Conservation (phyloP, 92 coral and sea anemone species). For the Heteractis magnifica region DNA sequence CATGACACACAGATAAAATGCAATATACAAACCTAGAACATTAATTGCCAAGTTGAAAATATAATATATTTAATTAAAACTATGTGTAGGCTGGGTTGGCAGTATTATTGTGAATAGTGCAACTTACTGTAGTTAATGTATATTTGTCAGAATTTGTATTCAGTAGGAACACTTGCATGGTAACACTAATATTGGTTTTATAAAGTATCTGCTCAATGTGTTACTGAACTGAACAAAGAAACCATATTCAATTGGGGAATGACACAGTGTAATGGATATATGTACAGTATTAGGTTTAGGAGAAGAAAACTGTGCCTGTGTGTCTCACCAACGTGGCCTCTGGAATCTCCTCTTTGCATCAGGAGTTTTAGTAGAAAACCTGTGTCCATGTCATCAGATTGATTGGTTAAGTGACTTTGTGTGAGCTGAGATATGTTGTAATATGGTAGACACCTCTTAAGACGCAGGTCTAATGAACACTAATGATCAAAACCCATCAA, state of each 20-base stretch:
- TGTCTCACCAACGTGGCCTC: conserved; percentile 76
- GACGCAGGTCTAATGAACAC: conserved; percentile 86
- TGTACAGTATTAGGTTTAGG: background rate
- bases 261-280: too few relatives aligned
- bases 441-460: conserved; percentile 88
- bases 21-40: conserved; percentile 74
- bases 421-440: conserved; percentile 73
- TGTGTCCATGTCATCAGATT: conserved; percentile 65
- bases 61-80: too few relatives aligned
- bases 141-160: too few relatives aligned
- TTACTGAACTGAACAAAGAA: too few relatives aligned
- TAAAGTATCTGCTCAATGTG: too few relatives aligned
- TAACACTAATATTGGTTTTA: too few relatives aligned
- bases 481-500: conserved; percentile 1
- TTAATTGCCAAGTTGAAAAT: background rate
- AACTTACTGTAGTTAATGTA: too few relatives aligned
- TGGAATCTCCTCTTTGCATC: conserved; percentile 81
- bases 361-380: conserved; percentile 74
- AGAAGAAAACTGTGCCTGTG: background rate
- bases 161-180: too few relatives aligned
- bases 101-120: too few relatives aligned
- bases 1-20: conserved; percentile 96
- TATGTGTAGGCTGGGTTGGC: too few relatives aligned
- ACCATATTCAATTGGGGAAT: too few relatives aligned
- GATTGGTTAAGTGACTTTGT: conserved; percentile 40